phyloP scores from a whole-genome alignment of 1,140 invertebrate species.

The Triops longicaudatus region DNA sequence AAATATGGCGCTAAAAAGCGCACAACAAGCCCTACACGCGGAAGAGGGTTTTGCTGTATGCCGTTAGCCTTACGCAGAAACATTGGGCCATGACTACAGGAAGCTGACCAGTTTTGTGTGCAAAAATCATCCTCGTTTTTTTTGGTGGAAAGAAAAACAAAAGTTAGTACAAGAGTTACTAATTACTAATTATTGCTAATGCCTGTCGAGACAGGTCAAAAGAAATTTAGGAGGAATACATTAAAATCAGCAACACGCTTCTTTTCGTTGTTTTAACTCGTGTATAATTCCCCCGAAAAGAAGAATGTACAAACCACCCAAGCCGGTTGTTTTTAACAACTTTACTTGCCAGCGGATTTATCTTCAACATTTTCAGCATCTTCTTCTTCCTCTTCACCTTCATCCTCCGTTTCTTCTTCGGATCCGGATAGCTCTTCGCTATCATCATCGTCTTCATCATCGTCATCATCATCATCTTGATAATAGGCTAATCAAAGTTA shows the following conservation, averaged over 20 bases:
- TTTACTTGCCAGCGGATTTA: constrained; percentile 16
- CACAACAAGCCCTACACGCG: background rate
- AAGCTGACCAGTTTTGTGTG: background rate
- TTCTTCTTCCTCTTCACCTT: constrained; percentile 44
- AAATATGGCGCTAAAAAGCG: background rate
- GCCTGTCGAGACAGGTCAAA: too few species aligned
- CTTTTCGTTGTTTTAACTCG: background rate
- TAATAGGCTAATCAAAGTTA: constrained; percentile 21
- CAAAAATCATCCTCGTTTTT: too few species aligned
- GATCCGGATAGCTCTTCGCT: constrained; percentile 46
- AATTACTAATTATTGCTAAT: too few species aligned
- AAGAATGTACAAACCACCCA: background rate
- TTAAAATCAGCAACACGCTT: background rate
- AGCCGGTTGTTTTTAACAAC: background rate
- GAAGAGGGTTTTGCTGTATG: background rate
- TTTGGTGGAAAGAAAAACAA: too few species aligned
- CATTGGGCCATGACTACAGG: background rate
- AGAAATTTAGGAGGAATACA: too few species aligned
- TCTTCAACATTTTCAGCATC: constrained; percentile 27
- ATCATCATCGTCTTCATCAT: constrained; percentile 42
- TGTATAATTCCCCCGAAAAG: background rate
- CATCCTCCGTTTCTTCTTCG: constrained; percentile 45
- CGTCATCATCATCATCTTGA: constrained; percentile 38
- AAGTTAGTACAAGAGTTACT: too few species aligned
- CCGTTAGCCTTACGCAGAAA: background rate